These are phyloP conservation scores for Rhinatrema bivittatum DNA, from an alignment of 2,797 vertebrate genomes.

Conservation along the genomic window DNA sequence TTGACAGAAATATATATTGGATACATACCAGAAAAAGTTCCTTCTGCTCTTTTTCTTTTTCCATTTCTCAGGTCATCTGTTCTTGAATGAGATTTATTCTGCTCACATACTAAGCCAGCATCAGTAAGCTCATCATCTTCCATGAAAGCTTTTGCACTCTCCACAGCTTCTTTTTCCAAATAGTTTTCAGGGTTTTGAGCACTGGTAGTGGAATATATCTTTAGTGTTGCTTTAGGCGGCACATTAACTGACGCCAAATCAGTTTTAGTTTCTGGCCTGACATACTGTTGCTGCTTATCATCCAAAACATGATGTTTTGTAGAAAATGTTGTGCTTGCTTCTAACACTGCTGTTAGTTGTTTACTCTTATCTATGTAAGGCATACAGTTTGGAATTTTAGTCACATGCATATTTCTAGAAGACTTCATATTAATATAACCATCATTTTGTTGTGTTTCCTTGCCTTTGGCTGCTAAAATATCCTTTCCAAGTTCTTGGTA, in stretches of 20 bases:
- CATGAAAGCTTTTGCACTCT: conserved; percentile 78
- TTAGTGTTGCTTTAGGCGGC: conserved; percentile 13
- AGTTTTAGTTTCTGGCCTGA: conserved; percentile 13
- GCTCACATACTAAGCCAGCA: conserved; percentile 15
- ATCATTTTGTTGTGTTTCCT: conserved; percentile 3
- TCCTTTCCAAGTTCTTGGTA: not conserved
- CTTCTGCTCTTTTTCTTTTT: conserved; percentile 45
- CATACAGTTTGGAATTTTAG: not conserved
- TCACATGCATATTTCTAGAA: not conserved
- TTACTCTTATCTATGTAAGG: conserved; percentile 1
- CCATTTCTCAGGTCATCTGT: conserved; percentile 24
- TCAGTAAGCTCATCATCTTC: conserved; percentile 62
- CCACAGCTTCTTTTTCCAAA: conserved; percentile 72
- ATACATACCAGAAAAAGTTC: conserved; percentile 41
- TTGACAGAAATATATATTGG: conserved; percentile 3
- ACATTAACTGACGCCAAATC: conserved; percentile 3
- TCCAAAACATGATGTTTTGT: not conserved
- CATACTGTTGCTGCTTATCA: conserved; percentile 9
- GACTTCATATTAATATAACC: conserved; percentile 1
- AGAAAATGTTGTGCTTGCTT: conserved; percentile 2
- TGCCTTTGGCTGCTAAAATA: not conserved
- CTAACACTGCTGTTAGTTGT: not conserved
- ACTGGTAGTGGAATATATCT: conserved; percentile 18
- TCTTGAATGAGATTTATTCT: not conserved
- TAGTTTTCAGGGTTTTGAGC: conserved; percentile 59